Evolutionary conservation across 92 coral and sea anemone species (phyloP), one percentile per base, ranked within the genome.

Genomic region (Blastomussa wellsi): DNA sequence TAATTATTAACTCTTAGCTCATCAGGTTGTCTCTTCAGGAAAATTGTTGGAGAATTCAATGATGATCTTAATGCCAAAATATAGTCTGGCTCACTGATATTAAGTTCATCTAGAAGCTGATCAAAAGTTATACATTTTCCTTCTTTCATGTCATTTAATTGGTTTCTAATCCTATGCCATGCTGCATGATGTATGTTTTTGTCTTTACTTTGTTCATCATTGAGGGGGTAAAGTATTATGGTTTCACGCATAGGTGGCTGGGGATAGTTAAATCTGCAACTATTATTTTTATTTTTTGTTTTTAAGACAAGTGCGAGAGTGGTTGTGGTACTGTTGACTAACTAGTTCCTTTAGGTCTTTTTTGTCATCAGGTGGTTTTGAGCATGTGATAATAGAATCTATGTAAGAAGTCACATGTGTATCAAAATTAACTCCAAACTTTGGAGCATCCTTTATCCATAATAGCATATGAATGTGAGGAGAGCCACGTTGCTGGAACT

Each of bases 251-350:
- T n/a, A n/a, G n/a, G n/a, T n/a, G n/a, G n/a, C n/a, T n/a, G n/a
- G n/a, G n/a, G n/a, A 79, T 81, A 92, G 75, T 92, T 86, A 52
- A 92, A 86, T 44, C 92, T 79, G 75, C 92, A 84, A 52, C 77
- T 86, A 37, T 51, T 76, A 68, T 79, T 68, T 29, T 38, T n/a
- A n/a, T 35, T 38, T 73, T 74, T 35, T n/a, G n/a, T 89, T 89
- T 17, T 82, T 78, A 70, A 35, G 41, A 81, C 91, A 92, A 22
- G 95, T 92, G 81, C 79, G 92, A 10, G 95, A 92, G 76, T 86
- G 92, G 41, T 91, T 78, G 89, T 92, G 95, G 41, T 84, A 73
- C 82, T 86, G 92, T 53, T 79, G 80, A 79, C 78, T 83, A 33
- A 92, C 95, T 37, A 92, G 83, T 33, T 89, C 62, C 62, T 42